Evolutionary conservation across 2,113 vertebrate genomes (phyloP).

Genomic region (Saguinus imperator): DNA sequence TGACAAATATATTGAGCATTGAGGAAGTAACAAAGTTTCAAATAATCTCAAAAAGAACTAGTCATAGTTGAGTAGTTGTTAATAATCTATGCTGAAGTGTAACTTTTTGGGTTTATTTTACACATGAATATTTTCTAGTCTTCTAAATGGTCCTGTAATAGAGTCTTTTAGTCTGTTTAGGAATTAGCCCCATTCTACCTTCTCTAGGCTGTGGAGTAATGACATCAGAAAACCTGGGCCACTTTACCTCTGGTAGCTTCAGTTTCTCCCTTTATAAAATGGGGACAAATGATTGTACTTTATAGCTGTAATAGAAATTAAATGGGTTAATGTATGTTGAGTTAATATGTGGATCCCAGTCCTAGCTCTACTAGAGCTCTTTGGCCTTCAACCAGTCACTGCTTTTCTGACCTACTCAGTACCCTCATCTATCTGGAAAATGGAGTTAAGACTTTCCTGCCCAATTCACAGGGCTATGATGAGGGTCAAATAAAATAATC

Average conservation of each 20-base stretch:
- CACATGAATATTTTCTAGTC: not conserved
- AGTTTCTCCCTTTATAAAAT: conserved; percentile 21
- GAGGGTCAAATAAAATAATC: conserved; percentile 61
- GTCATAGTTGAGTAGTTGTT: conserved; percentile 24
- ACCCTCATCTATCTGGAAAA: conserved; percentile 49
- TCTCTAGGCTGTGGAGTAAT: not conserved
- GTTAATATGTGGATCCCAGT: conserved; percentile 4
- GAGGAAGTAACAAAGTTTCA: conserved; percentile 55
- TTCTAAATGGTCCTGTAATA: not conserved
- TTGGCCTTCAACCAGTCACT: not conserved
- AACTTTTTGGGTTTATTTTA: conserved; percentile 27
- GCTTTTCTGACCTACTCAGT: conserved; percentile 31
- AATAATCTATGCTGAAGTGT: not conserved
- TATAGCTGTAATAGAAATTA: conserved; percentile 15
- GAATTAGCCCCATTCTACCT: not conserved
- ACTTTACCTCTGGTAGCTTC: not conserved
- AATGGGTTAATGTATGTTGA: not conserved
- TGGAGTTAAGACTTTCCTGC: conserved; percentile 41
- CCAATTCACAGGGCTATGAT: conserved; percentile 22
- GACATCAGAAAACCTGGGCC: not conserved
- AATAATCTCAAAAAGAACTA: conserved; percentile 28
- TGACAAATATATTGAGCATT: conserved; percentile 42
- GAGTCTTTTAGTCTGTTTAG: not conserved
- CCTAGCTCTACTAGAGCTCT: not conserved
- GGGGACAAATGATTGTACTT: not conserved